Evolutionary conservation across 2,888 invertebrate species (phyloP).

Genomic region (Allolobophora icterica): DNA sequence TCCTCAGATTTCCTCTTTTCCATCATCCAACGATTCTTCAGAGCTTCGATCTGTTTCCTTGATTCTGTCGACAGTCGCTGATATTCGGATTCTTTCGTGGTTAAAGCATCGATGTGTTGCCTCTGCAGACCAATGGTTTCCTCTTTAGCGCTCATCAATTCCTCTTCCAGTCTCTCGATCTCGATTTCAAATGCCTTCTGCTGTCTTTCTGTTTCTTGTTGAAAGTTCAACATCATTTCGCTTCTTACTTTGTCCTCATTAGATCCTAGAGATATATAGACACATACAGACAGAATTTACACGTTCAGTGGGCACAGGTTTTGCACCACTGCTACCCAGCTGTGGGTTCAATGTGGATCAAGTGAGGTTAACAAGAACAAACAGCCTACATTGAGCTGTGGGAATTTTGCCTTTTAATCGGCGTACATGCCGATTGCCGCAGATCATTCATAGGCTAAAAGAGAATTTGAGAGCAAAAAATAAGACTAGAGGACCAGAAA

Average conservation of each 20-base stretch:
- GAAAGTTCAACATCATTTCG: neutral
- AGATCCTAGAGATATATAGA: too few species aligned
- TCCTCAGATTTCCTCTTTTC: neutral
- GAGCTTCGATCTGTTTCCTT: neutral
- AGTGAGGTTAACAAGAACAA: too few species aligned
- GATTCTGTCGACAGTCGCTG: neutral
- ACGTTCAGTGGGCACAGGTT: too few species aligned
- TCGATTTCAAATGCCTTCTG: neutral
- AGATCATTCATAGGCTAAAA: too few species aligned
- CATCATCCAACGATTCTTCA: neutral
- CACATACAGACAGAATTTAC: too few species aligned
- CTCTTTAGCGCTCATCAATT: neutral
- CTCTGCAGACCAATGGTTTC: neutral
- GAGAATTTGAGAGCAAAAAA: too few species aligned
- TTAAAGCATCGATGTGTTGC: neutral
- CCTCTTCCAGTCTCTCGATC: neutral
- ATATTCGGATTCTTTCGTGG: constrained; percentile 8
- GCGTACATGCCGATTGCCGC: too few species aligned
- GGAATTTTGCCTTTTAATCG: too few species aligned
- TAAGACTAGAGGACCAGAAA: too few species aligned
- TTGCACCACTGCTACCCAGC: too few species aligned
- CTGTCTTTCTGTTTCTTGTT: neutral
- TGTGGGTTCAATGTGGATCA: too few species aligned
- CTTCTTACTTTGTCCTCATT: neutral
- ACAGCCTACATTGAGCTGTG: too few species aligned